Base-by-base conservation (phyloP, 37 sponge, comb jelly and placozoan genomes). In the Theonella swinhoei region DNA sequence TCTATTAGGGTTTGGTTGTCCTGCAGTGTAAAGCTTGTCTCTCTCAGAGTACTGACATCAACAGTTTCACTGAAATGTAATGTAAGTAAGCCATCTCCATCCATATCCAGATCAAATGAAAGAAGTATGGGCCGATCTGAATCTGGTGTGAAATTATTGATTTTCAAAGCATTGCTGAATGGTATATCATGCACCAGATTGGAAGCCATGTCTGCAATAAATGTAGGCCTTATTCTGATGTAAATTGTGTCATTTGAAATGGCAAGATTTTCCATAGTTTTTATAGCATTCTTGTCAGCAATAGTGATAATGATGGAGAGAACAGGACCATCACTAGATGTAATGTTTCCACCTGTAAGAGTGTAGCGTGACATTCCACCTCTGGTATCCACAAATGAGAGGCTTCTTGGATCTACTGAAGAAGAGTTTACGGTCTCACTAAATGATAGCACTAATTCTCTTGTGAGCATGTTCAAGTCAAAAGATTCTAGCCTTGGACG, bases 41-140 rank as follows among this genome's bases (percentile, higher is more conserved):
- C 68, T 14, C 73, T 42, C 43, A 96, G 42, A n/a, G 94, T 85
- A 43, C 74, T 75, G 33, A 84, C 88, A 85, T 96, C 88, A 33
- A 96, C 94, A 25, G 97, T 96, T 59, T 96, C 94, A 76, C 91
- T 91, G 78, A 96, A 96, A 69, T 91, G 88, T 0, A 96, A 82
- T 2, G 70, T 66, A 4, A 96, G 69, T 17, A 91, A 41, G 32
- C 97, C 97, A 28, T 43, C 58, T n/a, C n/a, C n/a, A 69, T 96
- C 68, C 94, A 96, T 93, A 62, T 96, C 91, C 0, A 96, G 64
- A 70, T 90, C 92, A 77, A 94, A 96, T 0, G 91, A 89, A 35
- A 71, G 42, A 63, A 96, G 68, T 23, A 64, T 66, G 29, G 97
- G 97, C 73, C 87, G 69, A 20, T 86, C 82, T 7, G 64, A 28